phyloP scores from a whole-genome alignment of 1,140 invertebrate species.

The Sitodiplosis mosellana region DNA sequence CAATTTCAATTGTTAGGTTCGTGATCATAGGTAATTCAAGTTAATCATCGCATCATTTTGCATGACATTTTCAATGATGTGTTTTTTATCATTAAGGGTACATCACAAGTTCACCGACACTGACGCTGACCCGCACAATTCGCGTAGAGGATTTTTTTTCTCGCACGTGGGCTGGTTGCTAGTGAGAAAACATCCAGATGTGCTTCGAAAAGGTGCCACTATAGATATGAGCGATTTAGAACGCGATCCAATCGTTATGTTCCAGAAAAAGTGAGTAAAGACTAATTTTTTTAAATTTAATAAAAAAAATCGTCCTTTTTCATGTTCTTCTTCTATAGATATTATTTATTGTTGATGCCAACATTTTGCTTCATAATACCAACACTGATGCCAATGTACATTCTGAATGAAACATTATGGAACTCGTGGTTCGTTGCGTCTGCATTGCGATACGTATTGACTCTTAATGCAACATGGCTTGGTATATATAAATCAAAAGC shows the following conservation, averaged over 20 bases:
- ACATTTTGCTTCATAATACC: slow-evolving; percentile 73
- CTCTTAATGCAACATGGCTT: slow-evolving; percentile 81
- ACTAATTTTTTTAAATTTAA: too few species aligned
- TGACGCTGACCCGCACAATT: slow-evolving; percentile 44
- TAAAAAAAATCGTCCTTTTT: too few species aligned
- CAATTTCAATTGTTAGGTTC: slow-evolving; percentile 9
- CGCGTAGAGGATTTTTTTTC: slow-evolving; percentile 45
- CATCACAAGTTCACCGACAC: slow-evolving; percentile 47
- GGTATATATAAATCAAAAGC: too few species aligned
- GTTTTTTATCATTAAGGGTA: not conserved
- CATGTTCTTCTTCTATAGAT: slow-evolving; percentile 30
- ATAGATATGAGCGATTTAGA: slow-evolving; percentile 52
- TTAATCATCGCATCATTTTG: not conserved
- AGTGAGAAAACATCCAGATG: slow-evolving; percentile 36
- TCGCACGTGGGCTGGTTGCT: slow-evolving; percentile 48
- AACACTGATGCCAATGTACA: slow-evolving; percentile 59
- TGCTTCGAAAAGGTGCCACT: slow-evolving; percentile 41
- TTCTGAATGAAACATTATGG: slow-evolving; percentile 63
- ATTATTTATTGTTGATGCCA: slow-evolving; percentile 67
- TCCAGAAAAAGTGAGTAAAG: slow-evolving; percentile 43
- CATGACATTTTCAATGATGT: too few species aligned
- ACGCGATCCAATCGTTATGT: slow-evolving; percentile 45
- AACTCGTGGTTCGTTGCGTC: slow-evolving; percentile 70
- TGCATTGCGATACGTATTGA: slow-evolving; percentile 69
- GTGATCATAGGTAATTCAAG: not conserved